Evolutionary conservation across 1,140 invertebrate genomes (phyloP), one percentile per base, ranked within the genome.

Genomic region (Drosophila paulistorum): DNA sequence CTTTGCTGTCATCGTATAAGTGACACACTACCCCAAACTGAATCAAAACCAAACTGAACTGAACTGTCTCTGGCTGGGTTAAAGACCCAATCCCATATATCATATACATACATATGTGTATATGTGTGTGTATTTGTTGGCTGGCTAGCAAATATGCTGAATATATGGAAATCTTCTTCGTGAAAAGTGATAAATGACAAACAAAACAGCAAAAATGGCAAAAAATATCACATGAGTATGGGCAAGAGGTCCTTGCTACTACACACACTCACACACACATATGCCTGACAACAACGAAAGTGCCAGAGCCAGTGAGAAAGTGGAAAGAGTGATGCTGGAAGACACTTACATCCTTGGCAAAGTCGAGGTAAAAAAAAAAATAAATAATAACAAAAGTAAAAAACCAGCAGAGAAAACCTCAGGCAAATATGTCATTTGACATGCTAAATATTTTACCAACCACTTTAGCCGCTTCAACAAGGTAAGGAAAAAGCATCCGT

Each of bases 371-470:
- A 17, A 30, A 72, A 70, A 69, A 55, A 7, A 17, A 45, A 63
- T 7, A 45, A 7, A 7, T 4, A 45, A 45, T 30, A 14, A 13
- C 14, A 55, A 71, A 71, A 71, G 2, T 23, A 23, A 64, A 17
- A 51, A 39, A 26, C 17, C 30, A 42, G 30, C 30, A 30, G 5
- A 30, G 54, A 55, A 74, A 60, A 42, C 51, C 55, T 51, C 57
- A 59, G 30, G 78, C 76, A 90, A 90, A 90, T 90, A 90, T 90
- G 89, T 81, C 80, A 82, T 74, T 90, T 90, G 89, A 90, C 89
- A 84, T 84, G 83, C 75, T 74, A 89, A 90, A 90, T 90, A 90
- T 90, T 90, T 90, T 62, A 66, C 77, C 74, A 23, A 55, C 68
- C 68, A 70, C 58, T 74, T 76, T 63, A 68, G 60, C 71, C 41